Base-by-base conservation (phyloP, 2,888 invertebrate species). In the Drosophila kuntzei region DNA sequence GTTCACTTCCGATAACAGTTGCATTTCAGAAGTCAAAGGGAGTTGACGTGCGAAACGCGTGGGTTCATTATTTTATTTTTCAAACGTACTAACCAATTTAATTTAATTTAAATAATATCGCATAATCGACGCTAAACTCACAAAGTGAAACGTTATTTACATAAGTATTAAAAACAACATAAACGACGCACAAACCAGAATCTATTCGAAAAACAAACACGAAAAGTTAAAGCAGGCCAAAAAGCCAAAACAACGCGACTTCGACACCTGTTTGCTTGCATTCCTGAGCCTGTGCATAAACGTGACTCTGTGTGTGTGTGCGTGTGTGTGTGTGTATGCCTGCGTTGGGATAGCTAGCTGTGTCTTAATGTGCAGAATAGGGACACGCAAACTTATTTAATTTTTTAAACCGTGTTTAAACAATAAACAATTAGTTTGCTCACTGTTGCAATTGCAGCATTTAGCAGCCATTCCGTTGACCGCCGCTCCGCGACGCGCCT, bases 221-320 rank as follows among this genome's bases (percentile, higher is more conserved):
- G 25, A 36, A 20, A 57, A 60, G 27, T 47, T 54, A 58, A 76
- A 74, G 14, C 66, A 51, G 66, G 39, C 66, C 64, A 53, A 57
- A 68, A 61, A 74, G 82, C 71, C 67, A 74, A 68, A 65, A 64
- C 72, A 80, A 64, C 64, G 68, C 54, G 47, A 72, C 80, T 59
- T 57, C 71, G 60, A 70, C 83, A 83, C 83, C 83, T 87, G 81
- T 87, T 81, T 66, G 61, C 72, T 68, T 75, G 69, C 77, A 84
- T 84, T 84, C 72, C 75, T 71, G 67, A 63, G 71, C 64, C 65
- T 80, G 72, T 71, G 78, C 46, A 44, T 55, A 51, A 39, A 37
- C 39, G 44, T 20, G 57, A 46, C 36, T 57, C n/a, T 36, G 29
- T 53, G 5, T 39, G 41, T 53, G 39, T 60, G 39, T 62, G 64